phyloP scores from a whole-genome alignment of 2,888 invertebrate genomes.

The Luperina testacea region DNA sequence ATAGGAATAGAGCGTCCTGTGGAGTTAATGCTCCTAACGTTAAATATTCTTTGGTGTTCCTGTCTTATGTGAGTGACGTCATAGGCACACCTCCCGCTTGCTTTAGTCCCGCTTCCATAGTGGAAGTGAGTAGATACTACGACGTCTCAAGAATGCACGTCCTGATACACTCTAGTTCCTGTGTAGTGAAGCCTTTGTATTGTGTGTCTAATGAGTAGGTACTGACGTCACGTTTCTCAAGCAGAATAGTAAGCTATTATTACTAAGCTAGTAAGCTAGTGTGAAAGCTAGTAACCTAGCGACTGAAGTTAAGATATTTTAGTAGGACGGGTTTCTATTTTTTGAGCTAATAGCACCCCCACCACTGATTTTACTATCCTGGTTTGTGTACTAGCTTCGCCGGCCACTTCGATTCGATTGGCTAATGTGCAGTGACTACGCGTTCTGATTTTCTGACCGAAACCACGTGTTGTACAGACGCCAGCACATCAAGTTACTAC shows the following conservation, averaged over 20 bases:
- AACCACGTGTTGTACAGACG: not conserved
- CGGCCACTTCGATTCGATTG: not conserved
- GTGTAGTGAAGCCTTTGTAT: conserved; percentile 14
- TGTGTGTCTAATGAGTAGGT: not conserved
- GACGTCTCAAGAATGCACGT: conserved; percentile 42
- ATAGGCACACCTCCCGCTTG: conserved; percentile 45
- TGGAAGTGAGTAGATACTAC: conserved; percentile 24
- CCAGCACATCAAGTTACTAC: no score
- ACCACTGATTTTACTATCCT: not conserved
- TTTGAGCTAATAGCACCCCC: not conserved
- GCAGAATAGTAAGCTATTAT: not conserved
- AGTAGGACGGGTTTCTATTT: not conserved
- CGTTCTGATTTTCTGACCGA: not conserved
- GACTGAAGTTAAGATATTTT: not conserved
- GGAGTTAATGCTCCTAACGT: conserved; percentile 20
- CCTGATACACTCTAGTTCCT: conserved; percentile 28
- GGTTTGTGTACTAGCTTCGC: not conserved
- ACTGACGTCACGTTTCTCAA: conserved; percentile 11
- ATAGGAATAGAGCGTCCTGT: conserved; percentile 44
- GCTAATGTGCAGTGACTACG: not conserved
- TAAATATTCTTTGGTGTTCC: conserved; percentile 18
- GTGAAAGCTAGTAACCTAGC: not conserved
- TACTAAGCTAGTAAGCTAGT: not conserved
- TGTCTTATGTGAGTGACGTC: conserved; percentile 32
- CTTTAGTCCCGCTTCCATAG: no score